Evolutionary conservation across 1,140 invertebrate species (phyloP).

Genomic region (Drosophila albomicans): DNA sequence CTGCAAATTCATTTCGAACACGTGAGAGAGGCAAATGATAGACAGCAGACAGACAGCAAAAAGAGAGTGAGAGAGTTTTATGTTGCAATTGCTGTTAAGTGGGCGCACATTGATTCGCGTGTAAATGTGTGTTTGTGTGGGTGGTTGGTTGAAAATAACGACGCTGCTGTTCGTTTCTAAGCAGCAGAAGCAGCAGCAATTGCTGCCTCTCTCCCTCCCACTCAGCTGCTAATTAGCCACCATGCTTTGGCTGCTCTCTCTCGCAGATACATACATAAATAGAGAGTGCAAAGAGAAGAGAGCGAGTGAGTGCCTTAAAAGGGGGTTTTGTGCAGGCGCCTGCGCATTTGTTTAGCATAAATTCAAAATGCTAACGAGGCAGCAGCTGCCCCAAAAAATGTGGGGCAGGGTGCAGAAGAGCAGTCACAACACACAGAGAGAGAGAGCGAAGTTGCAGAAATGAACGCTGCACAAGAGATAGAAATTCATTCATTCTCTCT

Average conservation of each 20-base stretch:
- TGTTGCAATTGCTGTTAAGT: conserved; percentile 52
- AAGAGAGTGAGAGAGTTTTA: conserved; percentile 36
- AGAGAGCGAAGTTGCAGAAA: conserved; percentile 59
- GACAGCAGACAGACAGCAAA: neutral
- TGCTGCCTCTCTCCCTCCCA: neutral
- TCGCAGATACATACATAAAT: conserved; percentile 50
- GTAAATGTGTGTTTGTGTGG: conserved; percentile 17
- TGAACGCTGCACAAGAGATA: conserved; percentile 69
- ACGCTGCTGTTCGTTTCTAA: conserved; percentile 32
- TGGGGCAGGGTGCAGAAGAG: neutral
- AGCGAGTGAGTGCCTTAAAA: conserved; percentile 27
- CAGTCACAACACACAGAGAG: conserved; percentile 34
- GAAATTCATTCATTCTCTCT: conserved; percentile 15
- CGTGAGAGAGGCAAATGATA: conserved; percentile 28
- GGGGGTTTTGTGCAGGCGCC: conserved; percentile 34
- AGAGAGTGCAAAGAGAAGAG: conserved; percentile 21
- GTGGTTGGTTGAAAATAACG: conserved; percentile 41
- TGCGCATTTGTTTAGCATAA: conserved; percentile 43
- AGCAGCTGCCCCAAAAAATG: conserved; percentile 24
- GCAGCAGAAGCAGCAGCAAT: conserved; percentile 3
- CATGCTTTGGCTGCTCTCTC: conserved; percentile 14
- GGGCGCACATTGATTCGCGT: conserved; percentile 27
- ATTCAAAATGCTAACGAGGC: conserved; percentile 35
- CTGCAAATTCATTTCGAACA: conserved; percentile 44
- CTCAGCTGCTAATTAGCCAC: conserved; percentile 31